Percentiles rank a stretch among this genome's conserved stretches.
phyloP scores from a whole-genome alignment of 2,888 invertebrate species.

The Candidula unifasciata region DNA sequence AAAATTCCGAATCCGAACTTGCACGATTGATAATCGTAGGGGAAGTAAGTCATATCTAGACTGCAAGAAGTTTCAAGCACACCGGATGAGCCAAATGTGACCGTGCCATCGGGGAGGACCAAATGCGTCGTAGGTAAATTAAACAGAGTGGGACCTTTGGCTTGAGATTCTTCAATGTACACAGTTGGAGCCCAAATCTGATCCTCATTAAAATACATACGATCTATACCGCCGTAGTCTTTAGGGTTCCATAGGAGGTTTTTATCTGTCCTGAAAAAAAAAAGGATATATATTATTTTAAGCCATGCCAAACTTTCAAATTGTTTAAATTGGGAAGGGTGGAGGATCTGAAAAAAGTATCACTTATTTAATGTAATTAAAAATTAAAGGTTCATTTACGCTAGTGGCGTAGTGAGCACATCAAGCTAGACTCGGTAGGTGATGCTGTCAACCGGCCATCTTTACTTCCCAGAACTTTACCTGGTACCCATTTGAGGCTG shows the following conservation, averaged over 20 bases:
- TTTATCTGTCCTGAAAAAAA: constrained; percentile 36
- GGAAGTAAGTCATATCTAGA: constrained; percentile 53
- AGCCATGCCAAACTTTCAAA: too few species aligned
- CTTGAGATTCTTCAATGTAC: constrained; percentile 38
- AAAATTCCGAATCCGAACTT: constrained; percentile 39
- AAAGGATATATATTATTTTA: too few species aligned
- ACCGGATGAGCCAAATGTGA: constrained; percentile 40
- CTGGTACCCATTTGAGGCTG: too few species aligned
- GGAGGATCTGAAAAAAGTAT: too few species aligned
- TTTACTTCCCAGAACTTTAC: too few species aligned
- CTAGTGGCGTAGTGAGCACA: too few species aligned
- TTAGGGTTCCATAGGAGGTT: constrained; percentile 29
- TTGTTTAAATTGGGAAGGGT: too few species aligned
- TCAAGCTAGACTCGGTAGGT: too few species aligned
- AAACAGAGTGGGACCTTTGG: constrained; percentile 30
- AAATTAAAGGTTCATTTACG: too few species aligned
- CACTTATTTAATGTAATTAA: too few species aligned
- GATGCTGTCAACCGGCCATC: too few species aligned
- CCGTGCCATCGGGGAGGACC: constrained; percentile 35
- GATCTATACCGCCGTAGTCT: constrained; percentile 33
- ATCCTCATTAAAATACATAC: constrained; percentile 38
- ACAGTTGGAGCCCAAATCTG: constrained; percentile 45
- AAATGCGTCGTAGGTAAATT: constrained; percentile 40
- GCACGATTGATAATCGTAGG: constrained; percentile 47
- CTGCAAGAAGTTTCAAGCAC: constrained; percentile 43